Evolutionary conservation across 2,888 invertebrate species (phyloP), one percentile per base, ranked within the genome.

Genomic region (Atrina japonica): DNA sequence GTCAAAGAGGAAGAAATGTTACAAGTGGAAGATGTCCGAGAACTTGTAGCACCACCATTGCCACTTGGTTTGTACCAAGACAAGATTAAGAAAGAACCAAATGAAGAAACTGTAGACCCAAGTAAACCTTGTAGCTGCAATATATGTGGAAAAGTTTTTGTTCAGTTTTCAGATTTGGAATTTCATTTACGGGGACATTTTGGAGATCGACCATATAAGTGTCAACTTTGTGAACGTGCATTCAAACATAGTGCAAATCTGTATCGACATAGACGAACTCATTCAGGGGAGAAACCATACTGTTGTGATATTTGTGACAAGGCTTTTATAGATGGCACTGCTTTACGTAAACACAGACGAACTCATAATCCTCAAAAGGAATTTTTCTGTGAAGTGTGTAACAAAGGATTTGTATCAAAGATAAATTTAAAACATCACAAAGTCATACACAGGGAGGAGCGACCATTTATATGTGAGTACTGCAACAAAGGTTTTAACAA

Each of bases 121-220:
- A 53, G 41, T 25, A 68, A 68, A 21, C 68, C 68, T 3, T 68
- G 52, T 27, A 49, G 76, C 56, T 79, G 79, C 47, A 64, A 71
- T 16, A 74, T 66, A 40, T 79, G 79, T 68, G 75, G 76, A n/a
- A 79, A 76, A 50, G 60, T 79, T 21, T 79, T 77, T 61, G 72
- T 71, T 27, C 75, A 70, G 35, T 61, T 66, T 40, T 73, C 76
- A 29, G 71, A 75, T 23, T 47, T 79, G 45, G 72, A 75, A 35
- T 75, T 68, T 9, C 79, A 79, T 49, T 43, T 68, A 23, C 61
- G 61, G 21, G 49, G 61, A 25, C 68, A 68, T 49, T 35, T 68
- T 55, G 68, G 68, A 16, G 68, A 68, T 43, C n/a, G 56, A 14
- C 59, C 59, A 9, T 53, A 47, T 40, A 41, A 45, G 5, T 68